A percentile compares a stretch with the other conserved stretches of the same genome.
Conservation (phyloP, 2,797 vertebrate genomes). For the Takifugu rubripes region DNA sequence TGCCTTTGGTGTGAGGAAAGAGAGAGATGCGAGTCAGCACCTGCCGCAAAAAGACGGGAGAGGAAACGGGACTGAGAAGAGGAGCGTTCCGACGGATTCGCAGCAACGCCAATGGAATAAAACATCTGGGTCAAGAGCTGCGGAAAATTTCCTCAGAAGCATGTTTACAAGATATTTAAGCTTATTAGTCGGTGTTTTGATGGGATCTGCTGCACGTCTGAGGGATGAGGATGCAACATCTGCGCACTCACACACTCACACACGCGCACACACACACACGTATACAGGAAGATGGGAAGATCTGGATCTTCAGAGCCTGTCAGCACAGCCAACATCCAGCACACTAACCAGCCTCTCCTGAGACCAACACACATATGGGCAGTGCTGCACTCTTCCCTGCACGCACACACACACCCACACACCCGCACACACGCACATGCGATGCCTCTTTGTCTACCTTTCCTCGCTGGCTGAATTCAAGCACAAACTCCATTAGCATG, state of each 20-base stretch:
- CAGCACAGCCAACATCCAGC: conserved; percentile 10
- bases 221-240: conserved; percentile 18
- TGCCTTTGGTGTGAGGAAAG: not conserved
- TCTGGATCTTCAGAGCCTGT: conserved; percentile 7
- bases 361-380: conserved; percentile 20
- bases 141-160: conserved; percentile 29
- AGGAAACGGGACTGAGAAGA: conserved; percentile 13
- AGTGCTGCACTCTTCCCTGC: conserved; percentile 4
- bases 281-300: not conserved
- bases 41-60: conserved; percentile 3
- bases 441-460: conserved; percentile 30
- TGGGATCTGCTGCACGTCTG: conserved; percentile 9
- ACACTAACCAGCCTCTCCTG: conserved; percentile 5
- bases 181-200: conserved; percentile 35
- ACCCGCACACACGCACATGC: not conserved
- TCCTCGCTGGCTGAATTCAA: conserved; percentile 9
- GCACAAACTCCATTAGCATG: conserved; percentile 13
- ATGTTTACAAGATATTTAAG: conserved; percentile 16
- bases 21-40: conserved; percentile 10
- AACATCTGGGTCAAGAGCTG: conserved; percentile 32
- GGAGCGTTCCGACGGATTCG: conserved; percentile 31
- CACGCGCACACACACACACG: not conserved
- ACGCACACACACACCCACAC: not conserved
- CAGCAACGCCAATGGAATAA: conserved; percentile 23
- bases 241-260: conserved; percentile 1